These are phyloP conservation scores for Patiria miniata DNA, from an alignment of 35 echinoderm and acorn worm genomes.

Conservation along the genomic window DNA sequence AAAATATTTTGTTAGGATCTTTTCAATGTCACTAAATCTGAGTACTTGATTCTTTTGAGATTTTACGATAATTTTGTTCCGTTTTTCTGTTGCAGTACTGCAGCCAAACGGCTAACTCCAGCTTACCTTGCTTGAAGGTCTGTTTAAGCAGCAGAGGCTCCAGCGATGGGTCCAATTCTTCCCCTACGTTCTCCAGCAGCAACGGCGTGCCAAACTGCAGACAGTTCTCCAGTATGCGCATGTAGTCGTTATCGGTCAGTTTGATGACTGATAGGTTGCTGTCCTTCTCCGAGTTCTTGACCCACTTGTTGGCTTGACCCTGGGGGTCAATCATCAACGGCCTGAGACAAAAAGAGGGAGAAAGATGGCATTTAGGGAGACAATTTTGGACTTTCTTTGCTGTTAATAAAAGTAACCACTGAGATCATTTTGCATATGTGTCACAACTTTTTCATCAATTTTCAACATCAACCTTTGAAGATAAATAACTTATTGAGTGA, in stretches of 20 bases:
- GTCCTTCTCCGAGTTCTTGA: conserved; percentile 98
- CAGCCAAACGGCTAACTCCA: background rate
- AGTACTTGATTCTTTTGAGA: too few species aligned
- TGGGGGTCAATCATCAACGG: conserved; percentile 99
- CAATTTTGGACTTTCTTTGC: too few species aligned
- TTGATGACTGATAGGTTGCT: conserved; percentile 98
- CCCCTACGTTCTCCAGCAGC: conserved; percentile 96
- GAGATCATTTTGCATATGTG: too few species aligned
- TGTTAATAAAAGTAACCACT: too few species aligned
- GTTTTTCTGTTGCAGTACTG: background rate
- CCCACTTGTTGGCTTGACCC: conserved; percentile 99
- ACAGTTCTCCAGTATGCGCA: conserved; percentile 98
- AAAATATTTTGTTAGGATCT: too few species aligned
- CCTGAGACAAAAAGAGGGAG: conserved; percentile 56
- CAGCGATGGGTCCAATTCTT: conserved; percentile 94
- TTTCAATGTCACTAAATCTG: too few species aligned
- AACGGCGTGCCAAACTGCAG: conserved; percentile 96
- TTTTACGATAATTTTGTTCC: too few species aligned
- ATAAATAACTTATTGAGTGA: too few species aligned
- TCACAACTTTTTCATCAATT: too few species aligned
- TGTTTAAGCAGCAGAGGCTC: conserved; percentile 97
- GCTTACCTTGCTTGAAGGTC: conserved; percentile 98
- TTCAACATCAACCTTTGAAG: too few species aligned
- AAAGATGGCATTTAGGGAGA: too few species aligned
- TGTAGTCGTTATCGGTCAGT: conserved; percentile 96